Conservation (phyloP, 2,797 vertebrate species). For the Falco naumanni region DNA sequence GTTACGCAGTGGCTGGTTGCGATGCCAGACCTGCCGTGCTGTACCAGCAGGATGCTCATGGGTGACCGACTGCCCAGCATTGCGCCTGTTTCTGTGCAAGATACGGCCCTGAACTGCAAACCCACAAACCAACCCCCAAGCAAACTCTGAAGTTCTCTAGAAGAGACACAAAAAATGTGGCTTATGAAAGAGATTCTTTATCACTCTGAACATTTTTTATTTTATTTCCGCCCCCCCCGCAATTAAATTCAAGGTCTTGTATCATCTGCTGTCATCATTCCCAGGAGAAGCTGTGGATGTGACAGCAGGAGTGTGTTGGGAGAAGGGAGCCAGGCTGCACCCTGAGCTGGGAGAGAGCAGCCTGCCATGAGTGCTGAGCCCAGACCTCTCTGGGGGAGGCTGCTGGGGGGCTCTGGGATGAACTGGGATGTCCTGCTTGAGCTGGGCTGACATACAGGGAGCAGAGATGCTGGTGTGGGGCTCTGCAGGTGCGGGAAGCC, state of each 20-base stretch:
- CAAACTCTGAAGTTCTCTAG: not conserved
- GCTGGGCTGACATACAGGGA: not conserved
- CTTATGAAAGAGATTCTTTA: not conserved
- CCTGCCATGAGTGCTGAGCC: not conserved
- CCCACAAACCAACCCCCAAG: not conserved
- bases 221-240: not conserved
- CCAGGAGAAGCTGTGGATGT: not conserved
- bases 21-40: not conserved
- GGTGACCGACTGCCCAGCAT: accelerated
- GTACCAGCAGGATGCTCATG: not conserved
- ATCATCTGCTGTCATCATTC: slow-evolving; percentile 45
- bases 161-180: slow-evolving; percentile 9
- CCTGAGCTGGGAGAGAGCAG: not conserved
- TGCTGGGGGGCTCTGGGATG: not conserved
- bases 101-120: not conserved
- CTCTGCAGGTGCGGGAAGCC: accelerated
- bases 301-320: not conserved
- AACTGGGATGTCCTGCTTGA: not conserved
- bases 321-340: not conserved
- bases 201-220: not conserved
- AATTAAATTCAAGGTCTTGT: slow-evolving; percentile 51
- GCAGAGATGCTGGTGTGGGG: not conserved
- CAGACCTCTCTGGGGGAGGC: accelerated
- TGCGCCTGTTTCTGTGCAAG: not conserved
- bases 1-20: not conserved